Evolutionary conservation across 2,888 invertebrate species (phyloP).

Genomic region (Orthosia incerta): DNA sequence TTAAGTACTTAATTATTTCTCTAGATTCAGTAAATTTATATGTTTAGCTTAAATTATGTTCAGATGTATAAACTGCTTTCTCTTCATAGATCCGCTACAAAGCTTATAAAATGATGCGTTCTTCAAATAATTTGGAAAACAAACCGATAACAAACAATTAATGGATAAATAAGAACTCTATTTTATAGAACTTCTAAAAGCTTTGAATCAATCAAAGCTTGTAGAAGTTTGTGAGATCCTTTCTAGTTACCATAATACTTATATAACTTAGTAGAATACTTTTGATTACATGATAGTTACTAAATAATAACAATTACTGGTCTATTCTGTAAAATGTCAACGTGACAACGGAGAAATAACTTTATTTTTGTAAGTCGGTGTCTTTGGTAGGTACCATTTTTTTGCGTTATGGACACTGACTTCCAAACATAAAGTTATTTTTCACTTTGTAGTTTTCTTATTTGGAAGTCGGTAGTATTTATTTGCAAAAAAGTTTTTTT

Average conservation of each 20-base stretch:
- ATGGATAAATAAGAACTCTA: constrained; percentile 13
- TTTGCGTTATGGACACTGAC: too few relatives aligned
- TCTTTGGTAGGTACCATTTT: too few relatives aligned
- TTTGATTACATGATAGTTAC: background rate
- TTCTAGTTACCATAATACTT: background rate
- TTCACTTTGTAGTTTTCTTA: too few relatives aligned
- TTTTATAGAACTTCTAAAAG: constrained; percentile 25
- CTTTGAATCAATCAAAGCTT: constrained; percentile 28
- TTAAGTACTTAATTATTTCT: background rate
- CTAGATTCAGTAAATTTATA: background rate
- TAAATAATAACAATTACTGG: background rate
- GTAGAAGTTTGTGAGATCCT: constrained; percentile 4
- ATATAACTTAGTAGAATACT: background rate
- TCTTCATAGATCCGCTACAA: background rate
- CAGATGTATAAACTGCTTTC: background rate
- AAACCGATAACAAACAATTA: background rate
- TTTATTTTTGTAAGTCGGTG: too few relatives aligned
- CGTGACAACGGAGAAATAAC: too few relatives aligned
- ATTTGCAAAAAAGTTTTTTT: too few relatives aligned
- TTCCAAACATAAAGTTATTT: too few relatives aligned
- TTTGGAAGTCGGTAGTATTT: too few relatives aligned
- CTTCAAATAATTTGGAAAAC: constrained; percentile 23
- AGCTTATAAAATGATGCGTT: background rate
- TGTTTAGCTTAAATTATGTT: background rate
- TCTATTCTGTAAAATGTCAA: too few relatives aligned